Evolutionary conservation across 2,888 invertebrate genomes (phyloP), one percentile per base, ranked within the genome.

Genomic region (Keiferia lycopersicella): DNA sequence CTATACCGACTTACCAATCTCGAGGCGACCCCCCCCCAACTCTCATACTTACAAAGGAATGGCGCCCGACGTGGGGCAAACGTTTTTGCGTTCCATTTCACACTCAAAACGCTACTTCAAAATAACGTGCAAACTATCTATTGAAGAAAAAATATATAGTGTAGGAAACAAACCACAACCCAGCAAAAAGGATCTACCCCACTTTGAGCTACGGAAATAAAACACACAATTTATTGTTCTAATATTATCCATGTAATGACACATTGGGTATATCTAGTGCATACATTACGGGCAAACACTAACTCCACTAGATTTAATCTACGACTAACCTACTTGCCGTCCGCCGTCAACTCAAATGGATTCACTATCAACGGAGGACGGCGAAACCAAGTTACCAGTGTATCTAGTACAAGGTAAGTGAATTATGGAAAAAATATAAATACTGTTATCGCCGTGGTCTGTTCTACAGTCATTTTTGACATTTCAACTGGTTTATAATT

Each of bases 231-330:
- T 81, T 83, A 82, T 81, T 83, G 73, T 89, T 88, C 89, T 90
- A 90, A 85, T 84, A 83, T 87, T 88, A 87, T 84, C 83, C 82
- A 88, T 91, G 88, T 91, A 91, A 91, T 91, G 88, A 89, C 87
- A 90, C 87, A 87, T 85, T 76, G 82, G 81, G 81, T 86, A 87
- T 81, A 80, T 77, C 83, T 87, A 87, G 89, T 89, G 91, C 90
- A 86, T 83, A 87, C 88, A 88, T 76, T 79, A 85, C 88, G 88
- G 83, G 88, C 88, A 84, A 85, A 82, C 82, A 41, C 62, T 79
- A 81, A 73, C 75, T 81, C 77, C 76, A 75, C 86, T 87, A 88
- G 82, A 81, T 84, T 85, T 86, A 85, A 83, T 76, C 86, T 86
- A 86, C 84, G 30, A 4, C 81, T 80, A 82, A 64, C 81, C 81